Percentiles rank a stretch among this genome's conserved stretches.
Conservation (phyloP, 2,113 vertebrate species). For the Cyanocitta stelleri region DNA sequence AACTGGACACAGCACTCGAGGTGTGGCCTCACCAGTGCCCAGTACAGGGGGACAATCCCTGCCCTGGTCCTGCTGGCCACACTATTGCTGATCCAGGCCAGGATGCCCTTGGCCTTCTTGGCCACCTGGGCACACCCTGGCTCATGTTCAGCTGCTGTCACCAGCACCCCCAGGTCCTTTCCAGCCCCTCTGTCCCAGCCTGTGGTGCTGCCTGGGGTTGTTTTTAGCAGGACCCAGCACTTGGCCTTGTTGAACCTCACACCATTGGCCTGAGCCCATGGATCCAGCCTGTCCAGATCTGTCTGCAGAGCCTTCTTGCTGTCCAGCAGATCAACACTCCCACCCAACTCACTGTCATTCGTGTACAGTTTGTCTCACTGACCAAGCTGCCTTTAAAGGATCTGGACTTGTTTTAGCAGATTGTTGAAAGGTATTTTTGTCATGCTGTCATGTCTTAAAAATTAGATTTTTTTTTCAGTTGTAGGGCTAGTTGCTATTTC, state of each 20-base stretch:
- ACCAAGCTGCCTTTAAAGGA: background rate
- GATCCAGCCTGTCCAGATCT: background rate
- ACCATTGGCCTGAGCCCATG: accelerated
- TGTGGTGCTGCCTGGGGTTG: background rate
- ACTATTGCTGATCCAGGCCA: background rate
- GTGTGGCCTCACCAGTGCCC: background rate
- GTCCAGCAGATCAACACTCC: background rate
- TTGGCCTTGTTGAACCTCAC: background rate
- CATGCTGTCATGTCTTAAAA: background rate
- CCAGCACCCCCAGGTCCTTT: background rate
- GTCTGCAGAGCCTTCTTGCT: background rate
- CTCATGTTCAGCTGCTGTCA: background rate
- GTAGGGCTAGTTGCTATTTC: background rate
- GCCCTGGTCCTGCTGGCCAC: background rate
- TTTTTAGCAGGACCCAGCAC: background rate
- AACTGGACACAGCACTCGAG: background rate
- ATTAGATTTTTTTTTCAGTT: background rate
- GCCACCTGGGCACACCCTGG: background rate
- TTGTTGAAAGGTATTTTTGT: background rate
- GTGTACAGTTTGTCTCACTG: background rate
- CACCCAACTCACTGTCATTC: accelerated
- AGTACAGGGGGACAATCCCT: background rate
- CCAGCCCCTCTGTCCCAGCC: background rate
- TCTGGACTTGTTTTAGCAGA: background rate
- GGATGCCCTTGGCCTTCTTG: background rate